A percentile compares a stretch with the other conserved stretches of the same genome.
phyloP scores from a whole-genome alignment of 2,113 vertebrate genomes.

The Perognathus longimembris region DNA sequence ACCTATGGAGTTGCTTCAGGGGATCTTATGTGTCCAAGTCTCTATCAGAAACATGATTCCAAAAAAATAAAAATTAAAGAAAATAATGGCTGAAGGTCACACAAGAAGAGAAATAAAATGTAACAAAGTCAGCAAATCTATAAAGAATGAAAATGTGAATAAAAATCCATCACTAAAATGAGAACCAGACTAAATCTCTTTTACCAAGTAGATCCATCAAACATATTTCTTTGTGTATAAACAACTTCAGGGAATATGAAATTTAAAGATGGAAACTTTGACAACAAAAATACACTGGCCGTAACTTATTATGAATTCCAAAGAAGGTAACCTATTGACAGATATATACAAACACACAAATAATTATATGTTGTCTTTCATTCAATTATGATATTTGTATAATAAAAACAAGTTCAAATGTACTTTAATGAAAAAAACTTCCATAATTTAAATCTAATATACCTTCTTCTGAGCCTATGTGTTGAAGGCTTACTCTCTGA shows the following conservation, averaged over 20 bases:
- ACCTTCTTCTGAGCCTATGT: neutral
- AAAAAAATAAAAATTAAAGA: too few relatives aligned
- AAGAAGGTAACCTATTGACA: neutral
- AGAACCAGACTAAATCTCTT: neutral
- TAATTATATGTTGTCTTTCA: neutral
- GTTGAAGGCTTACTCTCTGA: neutral
- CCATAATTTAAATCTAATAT: neutral
- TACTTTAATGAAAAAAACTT: neutral
- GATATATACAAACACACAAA: neutral
- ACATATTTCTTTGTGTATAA: neutral
- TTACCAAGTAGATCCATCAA: neutral
- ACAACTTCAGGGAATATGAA: neutral
- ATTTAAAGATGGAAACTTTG: neutral
- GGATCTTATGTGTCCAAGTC: neutral
- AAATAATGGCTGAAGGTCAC: conserved; percentile 3
- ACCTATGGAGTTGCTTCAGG: neutral
- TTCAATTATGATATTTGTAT: neutral
- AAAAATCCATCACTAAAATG: neutral
- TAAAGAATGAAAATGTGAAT: neutral
- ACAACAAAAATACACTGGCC: neutral
- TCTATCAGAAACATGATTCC: neutral
- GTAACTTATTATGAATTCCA: neutral
- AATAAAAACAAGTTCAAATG: neutral
- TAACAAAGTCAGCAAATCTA: neutral
- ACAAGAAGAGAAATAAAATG: neutral